Evolutionary conservation across 2,888 invertebrate genomes (phyloP).

Genomic region (Plebejus anna): DNA sequence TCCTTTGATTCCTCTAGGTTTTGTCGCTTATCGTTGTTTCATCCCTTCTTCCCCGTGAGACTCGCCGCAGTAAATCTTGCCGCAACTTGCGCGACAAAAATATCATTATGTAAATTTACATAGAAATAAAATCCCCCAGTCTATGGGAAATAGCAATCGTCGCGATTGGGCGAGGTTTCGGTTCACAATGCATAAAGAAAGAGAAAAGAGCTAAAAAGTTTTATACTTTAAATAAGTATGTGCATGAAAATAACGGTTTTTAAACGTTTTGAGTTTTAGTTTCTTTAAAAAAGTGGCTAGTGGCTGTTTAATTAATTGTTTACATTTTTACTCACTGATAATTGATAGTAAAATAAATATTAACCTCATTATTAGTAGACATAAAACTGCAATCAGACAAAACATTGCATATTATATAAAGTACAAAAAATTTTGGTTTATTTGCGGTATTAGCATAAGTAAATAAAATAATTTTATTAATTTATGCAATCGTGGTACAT

Average conservation of each 20-base stretch:
- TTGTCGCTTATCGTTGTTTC: constrained; percentile 32
- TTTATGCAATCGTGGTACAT: neutral
- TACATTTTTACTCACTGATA: too few relatives aligned
- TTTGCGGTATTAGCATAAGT: neutral
- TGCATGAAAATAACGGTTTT: neutral
- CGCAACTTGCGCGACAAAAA: constrained; percentile 72
- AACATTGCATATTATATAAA: too few relatives aligned
- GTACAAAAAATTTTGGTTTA: neutral
- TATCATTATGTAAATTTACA: constrained; percentile 76
- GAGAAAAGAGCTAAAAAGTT: neutral
- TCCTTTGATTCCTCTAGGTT: constrained; percentile 22
- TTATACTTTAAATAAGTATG: neutral
- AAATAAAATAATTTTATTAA: constrained; percentile 4
- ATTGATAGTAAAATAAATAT: too few relatives aligned
- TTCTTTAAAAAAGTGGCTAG: too few relatives aligned
- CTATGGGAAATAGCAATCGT: constrained; percentile 42
- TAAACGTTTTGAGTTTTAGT: neutral
- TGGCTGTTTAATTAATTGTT: too few relatives aligned
- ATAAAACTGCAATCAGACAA: too few relatives aligned
- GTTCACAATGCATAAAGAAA: neutral
- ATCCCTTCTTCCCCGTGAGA: constrained; percentile 39
- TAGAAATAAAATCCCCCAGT: constrained; percentile 62
- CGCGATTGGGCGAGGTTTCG: constrained; percentile 26
- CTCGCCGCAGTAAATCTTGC: constrained; percentile 61
- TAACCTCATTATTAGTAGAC: too few relatives aligned